Conservation (phyloP, 2,113 vertebrate species). For the Ammodytes dubius region DNA sequence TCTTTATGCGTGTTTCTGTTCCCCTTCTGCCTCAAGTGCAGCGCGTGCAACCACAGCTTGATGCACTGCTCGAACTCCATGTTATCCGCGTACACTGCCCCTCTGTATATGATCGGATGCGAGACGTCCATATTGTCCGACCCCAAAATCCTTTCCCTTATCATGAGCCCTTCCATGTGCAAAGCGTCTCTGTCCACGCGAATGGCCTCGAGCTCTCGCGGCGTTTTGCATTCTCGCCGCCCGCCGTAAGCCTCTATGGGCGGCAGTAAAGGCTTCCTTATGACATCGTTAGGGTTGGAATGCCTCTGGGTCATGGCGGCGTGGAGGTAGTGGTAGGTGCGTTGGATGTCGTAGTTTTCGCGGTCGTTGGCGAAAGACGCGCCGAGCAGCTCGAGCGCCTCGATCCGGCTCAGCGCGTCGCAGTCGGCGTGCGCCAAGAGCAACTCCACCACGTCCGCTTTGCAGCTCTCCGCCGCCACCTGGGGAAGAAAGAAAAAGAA, state of each 20-base stretch:
- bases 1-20: constrained; percentile 97
- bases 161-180: constrained; percentile 98
- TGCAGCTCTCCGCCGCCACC: constrained; percentile 95
- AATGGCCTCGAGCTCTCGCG: constrained; percentile 90
- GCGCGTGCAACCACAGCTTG: constrained; percentile 94
- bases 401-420: constrained; percentile 87
- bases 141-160: constrained; percentile 94
- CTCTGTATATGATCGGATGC: constrained; percentile 97
- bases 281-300: constrained; percentile 80
- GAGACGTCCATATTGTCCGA: constrained; percentile 96
- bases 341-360: constrained; percentile 96
- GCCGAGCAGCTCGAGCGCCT: constrained; percentile 94
- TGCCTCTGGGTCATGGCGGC: constrained; percentile 93
- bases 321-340: constrained; percentile 95
- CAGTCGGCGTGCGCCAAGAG: constrained; percentile 92
- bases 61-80: constrained; percentile 99
- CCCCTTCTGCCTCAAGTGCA: constrained; percentile 92
- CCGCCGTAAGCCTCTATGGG: constrained; percentile 92
- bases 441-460: constrained; percentile 95
- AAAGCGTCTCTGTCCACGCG: constrained; percentile 92
- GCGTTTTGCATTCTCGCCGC: constrained; percentile 90
- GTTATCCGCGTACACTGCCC: constrained; percentile 96
- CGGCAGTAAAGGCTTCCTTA: constrained; percentile 88
- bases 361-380: constrained; percentile 98
- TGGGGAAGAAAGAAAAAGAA: no score